A percentile compares a stretch with the other conserved stretches of the same genome.
Conservation (phyloP, 2,888 invertebrate species). For the Salpingus planirostris region DNA sequence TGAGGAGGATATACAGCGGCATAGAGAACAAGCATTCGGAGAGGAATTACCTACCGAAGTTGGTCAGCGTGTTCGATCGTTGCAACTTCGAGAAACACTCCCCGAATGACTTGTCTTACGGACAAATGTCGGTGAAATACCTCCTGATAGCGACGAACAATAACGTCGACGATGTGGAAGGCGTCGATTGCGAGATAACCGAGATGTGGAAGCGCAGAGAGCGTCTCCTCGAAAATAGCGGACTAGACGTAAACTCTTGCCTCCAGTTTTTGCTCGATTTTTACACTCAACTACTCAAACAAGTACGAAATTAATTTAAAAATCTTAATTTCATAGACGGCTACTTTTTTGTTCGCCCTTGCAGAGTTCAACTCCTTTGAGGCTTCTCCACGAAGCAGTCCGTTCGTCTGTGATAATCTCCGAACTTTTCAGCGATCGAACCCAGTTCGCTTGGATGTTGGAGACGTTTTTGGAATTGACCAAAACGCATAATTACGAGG, state of each 20-base stretch:
- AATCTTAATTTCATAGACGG: neutral
- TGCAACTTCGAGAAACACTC: conserved; percentile 52
- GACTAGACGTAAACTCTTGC: conserved; percentile 86
- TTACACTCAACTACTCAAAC: conserved; percentile 65
- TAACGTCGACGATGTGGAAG: conserved; percentile 39
- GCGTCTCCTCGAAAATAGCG: conserved; percentile 47
- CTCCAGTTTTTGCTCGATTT: conserved; percentile 86
- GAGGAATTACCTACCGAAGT: conserved; percentile 14
- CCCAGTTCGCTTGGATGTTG: conserved; percentile 74
- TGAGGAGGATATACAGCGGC: conserved; percentile 29
- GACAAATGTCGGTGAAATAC: conserved; percentile 56
- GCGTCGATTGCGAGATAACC: conserved; percentile 29
- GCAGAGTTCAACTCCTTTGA: conserved; percentile 35
- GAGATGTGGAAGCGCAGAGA: conserved; percentile 30
- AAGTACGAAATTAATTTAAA: conserved; percentile 9
- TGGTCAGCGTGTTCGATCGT: conserved; percentile 47
- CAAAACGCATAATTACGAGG: conserved; percentile 60
- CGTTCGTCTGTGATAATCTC: conserved; percentile 63
- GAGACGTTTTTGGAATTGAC: conserved; percentile 59
- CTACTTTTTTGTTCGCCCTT: conserved; percentile 5
- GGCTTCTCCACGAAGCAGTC: conserved; percentile 49
- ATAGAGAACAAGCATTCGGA: conserved; percentile 28
- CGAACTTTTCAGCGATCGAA: conserved; percentile 65
- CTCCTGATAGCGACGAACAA: conserved; percentile 50
- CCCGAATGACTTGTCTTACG: conserved; percentile 46